Evolutionary conservation across 2,797 vertebrate genomes (phyloP).

Genomic region (Pseudochaenichthys georgianus): DNA sequence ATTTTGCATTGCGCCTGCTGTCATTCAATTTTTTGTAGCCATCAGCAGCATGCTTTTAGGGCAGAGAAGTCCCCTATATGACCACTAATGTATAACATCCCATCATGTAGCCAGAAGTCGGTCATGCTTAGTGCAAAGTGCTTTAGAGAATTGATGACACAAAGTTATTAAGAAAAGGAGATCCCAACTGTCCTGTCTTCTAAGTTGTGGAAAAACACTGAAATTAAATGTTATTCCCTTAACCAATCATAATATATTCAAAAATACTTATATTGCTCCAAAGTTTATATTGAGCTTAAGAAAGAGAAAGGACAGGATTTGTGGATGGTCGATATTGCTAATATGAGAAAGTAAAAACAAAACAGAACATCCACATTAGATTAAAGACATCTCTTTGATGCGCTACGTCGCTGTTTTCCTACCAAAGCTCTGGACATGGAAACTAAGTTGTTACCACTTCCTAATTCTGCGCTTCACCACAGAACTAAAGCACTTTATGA

Average conservation of each 20-base stretch:
- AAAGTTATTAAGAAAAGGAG: neutral
- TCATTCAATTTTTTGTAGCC: neutral
- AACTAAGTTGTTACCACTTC: slow-evolving; percentile 24
- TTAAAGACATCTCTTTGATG: slow-evolving; percentile 16
- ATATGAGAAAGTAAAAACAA: slow-evolving; percentile 24
- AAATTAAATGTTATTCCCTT: neutral
- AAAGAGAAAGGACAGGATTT: slow-evolving; percentile 19
- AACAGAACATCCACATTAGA: too few species aligned
- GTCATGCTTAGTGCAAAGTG: neutral
- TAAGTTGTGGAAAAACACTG: neutral
- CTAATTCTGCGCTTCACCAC: slow-evolving; percentile 38
- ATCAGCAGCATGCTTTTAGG: neutral
- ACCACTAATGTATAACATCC: neutral
- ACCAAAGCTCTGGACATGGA: slow-evolving; percentile 26
- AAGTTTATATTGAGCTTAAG: slow-evolving; percentile 17
- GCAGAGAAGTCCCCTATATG: neutral
- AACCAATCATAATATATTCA: neutral
- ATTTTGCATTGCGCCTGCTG: neutral
- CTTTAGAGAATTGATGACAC: neutral
- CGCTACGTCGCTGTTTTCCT: slow-evolving; percentile 1
- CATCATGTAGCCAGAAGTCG: neutral
- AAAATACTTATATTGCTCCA: neutral
- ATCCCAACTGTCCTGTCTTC: neutral
- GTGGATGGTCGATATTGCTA: slow-evolving; percentile 41
- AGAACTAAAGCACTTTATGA: slow-evolving; percentile 21